Evolutionary conservation across 2,113 vertebrate genomes (phyloP), one percentile per base, ranked within the genome.

Genomic region (Regulus satrapa): DNA sequence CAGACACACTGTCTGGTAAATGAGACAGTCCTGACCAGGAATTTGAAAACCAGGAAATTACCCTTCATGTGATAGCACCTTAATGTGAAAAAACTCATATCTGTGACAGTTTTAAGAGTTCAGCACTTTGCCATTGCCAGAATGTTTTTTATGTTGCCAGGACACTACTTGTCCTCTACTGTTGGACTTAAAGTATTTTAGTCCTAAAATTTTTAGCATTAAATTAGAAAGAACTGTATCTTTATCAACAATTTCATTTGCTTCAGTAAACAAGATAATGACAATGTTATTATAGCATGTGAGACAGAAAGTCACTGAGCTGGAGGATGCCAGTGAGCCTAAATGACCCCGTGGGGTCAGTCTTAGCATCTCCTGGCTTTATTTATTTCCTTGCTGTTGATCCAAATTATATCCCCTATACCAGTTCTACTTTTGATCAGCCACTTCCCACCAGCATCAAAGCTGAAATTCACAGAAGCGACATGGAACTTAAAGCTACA

Each of bases 11-110:
- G 66, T 66, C 36, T 40, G 46, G 26, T 87, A 67, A 77, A 58
- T 8, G 16, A 72, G 41, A 62, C 2, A 51, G 24, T 72, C 54
- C 31, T 64, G 26, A 90, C 41, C 6, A 10, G 36, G 56, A 89
- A 64, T 80, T 61, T 55, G 61, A 74, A 92, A 81, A 84, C 59
- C 55, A 91, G 45, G 43, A 95, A 92, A 54, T 72, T 19, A 67
- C 26, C 5, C 6, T 91, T 73, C 26, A 36, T 20, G 11, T 40
- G 41, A 54, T 26, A 74, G 28, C 15, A 56, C 21, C 24, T 82
- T 28, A 52, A 38, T 36, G 6, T 34, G 36, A 12, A 6, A 38
- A 28, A 8, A 1, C 0, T 1, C 1, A 0, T 26, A 59, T 15
- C 7, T 31, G 20, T 41, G 48, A 54, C 34, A 66, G 16, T 72